Percentiles rank a stretch among this genome's conserved stretches.
These are phyloP conservation scores for Oncorhynchus kisutch DNA, from an alignment of 2,113 vertebrate species.

Conservation along the genomic window DNA sequence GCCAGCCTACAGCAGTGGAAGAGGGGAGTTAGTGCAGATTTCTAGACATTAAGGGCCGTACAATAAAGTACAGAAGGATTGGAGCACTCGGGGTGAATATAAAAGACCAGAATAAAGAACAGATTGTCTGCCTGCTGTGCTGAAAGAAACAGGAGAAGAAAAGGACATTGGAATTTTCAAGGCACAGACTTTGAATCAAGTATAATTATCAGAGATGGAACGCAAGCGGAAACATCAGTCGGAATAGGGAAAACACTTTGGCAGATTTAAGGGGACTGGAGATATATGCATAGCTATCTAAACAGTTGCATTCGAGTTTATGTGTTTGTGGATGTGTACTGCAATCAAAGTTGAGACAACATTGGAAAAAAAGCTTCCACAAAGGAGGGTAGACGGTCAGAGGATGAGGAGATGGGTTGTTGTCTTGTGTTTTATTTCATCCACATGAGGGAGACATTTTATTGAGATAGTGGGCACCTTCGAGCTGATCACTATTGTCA, in stretches of 20 bases:
- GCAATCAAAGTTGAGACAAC: not conserved
- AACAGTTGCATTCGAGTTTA: not conserved
- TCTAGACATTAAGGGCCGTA: slow-evolving; percentile 4
- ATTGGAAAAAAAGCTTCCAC: not conserved
- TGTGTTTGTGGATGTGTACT: slow-evolving; percentile 7
- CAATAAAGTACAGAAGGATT: slow-evolving; percentile 19
- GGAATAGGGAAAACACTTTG: slow-evolving; percentile 51
- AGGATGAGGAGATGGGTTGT: not conserved
- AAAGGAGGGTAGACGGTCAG: not conserved
- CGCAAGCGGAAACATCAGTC: slow-evolving; percentile 56
- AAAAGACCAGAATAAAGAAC: not conserved
- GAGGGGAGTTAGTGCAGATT: not conserved
- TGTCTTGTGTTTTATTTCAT: too few species aligned
- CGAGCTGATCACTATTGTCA: too few species aligned
- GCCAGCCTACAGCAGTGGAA: too few species aligned
- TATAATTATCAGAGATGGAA: slow-evolving; percentile 64
- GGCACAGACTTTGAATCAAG: slow-evolving; percentile 53
- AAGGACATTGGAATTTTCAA: slow-evolving; percentile 48
- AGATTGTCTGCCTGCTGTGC: too few species aligned
- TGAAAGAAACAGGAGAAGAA: not conserved
- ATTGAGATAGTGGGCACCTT: too few species aligned
- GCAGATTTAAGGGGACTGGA: slow-evolving; percentile 35
- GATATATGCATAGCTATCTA: slow-evolving; percentile 37
- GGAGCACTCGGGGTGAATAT: slow-evolving; percentile 13
- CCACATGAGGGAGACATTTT: too few species aligned